phyloP scores from a whole-genome alignment of 92 coral and sea anemone genomes.

The Epizoanthus ramosus region DNA sequence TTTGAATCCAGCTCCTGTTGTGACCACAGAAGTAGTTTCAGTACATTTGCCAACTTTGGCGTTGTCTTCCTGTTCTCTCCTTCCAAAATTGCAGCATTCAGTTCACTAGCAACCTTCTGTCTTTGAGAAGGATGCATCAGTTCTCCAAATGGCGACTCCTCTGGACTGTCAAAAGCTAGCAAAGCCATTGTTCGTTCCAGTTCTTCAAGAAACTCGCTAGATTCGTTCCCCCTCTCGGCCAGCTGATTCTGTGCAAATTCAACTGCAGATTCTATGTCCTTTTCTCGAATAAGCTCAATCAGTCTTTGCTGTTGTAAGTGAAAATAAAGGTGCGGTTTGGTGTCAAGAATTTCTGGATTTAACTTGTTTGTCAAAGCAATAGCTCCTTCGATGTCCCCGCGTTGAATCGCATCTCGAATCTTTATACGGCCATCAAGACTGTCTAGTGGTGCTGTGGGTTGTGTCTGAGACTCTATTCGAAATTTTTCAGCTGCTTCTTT shows the following conservation, averaged over 20 bases:
- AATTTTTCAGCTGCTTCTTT: constrained; percentile 99
- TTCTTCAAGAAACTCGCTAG: constrained; percentile 92
- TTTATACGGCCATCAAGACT: constrained; percentile 93
- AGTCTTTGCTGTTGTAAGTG: constrained; percentile 97
- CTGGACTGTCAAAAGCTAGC: constrained; percentile 96
- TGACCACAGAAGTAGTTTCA: constrained; percentile 93
- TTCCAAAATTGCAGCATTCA: constrained; percentile 94
- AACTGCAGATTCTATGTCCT: constrained; percentile 95
- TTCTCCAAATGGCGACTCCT: constrained; percentile 96
- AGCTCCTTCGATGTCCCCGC: constrained; percentile 92
- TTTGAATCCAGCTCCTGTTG: constrained; percentile 93
- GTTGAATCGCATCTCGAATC: constrained; percentile 95
- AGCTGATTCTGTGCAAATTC: constrained; percentile 98
- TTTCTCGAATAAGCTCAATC: constrained; percentile 92
- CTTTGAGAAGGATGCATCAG: constrained; percentile 89
- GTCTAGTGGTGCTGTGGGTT: constrained; percentile 86
- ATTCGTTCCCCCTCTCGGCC: constrained; percentile 96
- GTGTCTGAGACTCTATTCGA: constrained; percentile 94
- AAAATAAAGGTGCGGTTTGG: constrained; percentile 84
- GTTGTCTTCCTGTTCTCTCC: constrained; percentile 89
- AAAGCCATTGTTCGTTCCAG: constrained; percentile 97
- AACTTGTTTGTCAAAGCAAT: constrained; percentile 91
- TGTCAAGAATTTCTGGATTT: constrained; percentile 95
- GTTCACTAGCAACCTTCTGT: constrained; percentile 99
- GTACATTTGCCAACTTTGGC: constrained; percentile 88